Evolutionary conservation across 2,888 invertebrate genomes (phyloP).

Genomic region (Tipula lateralis): DNA sequence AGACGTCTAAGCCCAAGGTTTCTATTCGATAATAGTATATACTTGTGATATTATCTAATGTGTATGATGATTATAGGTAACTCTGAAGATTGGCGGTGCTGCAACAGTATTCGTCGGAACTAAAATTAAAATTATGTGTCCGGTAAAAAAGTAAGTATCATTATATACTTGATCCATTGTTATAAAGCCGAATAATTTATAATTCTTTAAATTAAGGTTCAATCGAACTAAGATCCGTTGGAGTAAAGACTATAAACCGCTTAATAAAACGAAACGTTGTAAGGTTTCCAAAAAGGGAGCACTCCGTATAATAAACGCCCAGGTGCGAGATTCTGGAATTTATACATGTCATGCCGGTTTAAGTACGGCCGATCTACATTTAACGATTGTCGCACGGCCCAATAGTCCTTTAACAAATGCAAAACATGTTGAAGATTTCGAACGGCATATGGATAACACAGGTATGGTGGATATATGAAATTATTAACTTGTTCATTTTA

Average conservation of each 20-base stretch:
- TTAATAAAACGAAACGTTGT: slow-evolving; percentile 73
- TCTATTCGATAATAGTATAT: neutral
- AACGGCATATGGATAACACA: slow-evolving; percentile 51
- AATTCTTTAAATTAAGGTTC: slow-evolving; percentile 45
- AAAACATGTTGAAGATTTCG: slow-evolving; percentile 74
- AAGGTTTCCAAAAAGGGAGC: slow-evolving; percentile 90
- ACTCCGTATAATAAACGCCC: slow-evolving; percentile 75
- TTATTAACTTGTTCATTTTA: slow-evolving; percentile 25
- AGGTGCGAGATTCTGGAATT: slow-evolving; percentile 74
- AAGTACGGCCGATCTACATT: slow-evolving; percentile 72
- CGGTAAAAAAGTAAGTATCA: slow-evolving; percentile 64
- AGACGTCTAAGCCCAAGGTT: slow-evolving; percentile 71
- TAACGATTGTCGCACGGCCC: slow-evolving; percentile 64
- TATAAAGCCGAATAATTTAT: neutral
- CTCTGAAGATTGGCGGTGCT: slow-evolving; percentile 82
- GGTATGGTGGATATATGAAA: slow-evolving; percentile 38
- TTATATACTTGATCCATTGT: neutral
- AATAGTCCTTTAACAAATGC: slow-evolving; percentile 64
- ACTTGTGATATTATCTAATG: neutral
- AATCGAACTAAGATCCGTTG: slow-evolving; percentile 80
- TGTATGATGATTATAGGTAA: slow-evolving; percentile 50
- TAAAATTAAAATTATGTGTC: slow-evolving; percentile 89
- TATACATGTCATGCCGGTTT: slow-evolving; percentile 84
- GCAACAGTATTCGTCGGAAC: slow-evolving; percentile 88
- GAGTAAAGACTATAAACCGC: slow-evolving; percentile 78